Base-by-base conservation (phyloP, 1,140 invertebrate genomes). In the Calosoma granatense region DNA sequence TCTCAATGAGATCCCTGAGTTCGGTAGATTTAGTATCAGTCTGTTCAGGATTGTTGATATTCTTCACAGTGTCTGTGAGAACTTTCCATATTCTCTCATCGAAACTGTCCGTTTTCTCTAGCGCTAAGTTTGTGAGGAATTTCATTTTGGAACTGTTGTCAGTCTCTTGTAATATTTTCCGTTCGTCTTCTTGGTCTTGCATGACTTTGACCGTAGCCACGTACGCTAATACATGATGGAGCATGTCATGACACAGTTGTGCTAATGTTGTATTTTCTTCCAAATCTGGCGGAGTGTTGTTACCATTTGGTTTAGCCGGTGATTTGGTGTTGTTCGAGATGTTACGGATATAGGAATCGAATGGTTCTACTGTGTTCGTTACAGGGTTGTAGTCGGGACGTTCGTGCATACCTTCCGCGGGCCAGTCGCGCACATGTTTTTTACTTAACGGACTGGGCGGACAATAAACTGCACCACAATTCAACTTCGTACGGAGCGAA, bases 341-440 rank as follows among this genome's bases (percentile, higher is more conserved):
- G 9, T 53, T 14, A 12, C 52, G 23, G 11, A 22, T 53, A 4
- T 0, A 6, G 14, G 9, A 53, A 26, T 53, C 23, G 20, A 53
- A 47, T 47, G 41, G 41, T 55, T 59, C 63, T 15, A 63, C 60
- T 59, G 47, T 61, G 21, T 51, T 53, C 20, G 58, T 60, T 52
- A 26, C 47, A n/a, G 67, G 65, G 63, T 74, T 72, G 36, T 65
- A 74, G 14, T 70, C 60, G 3, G 72, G 71, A 30, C 70, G 64
- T 53, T 74, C 72, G 30, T 73, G 70, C 69, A 72, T 72, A 19
- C 71, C 72, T 56, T 72, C 69, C 1, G 58, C 65, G 0, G 71
- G 72, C 72, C 72, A 73, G 19, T 65, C 59, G 22, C 65, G 68
- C 61, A 65, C 67, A 26, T 72, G 61, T 19, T 21, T 12, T 17